These are phyloP conservation scores for Acleris emargana DNA, from an alignment of 2,888 invertebrate genomes.

Conservation along the genomic window DNA sequence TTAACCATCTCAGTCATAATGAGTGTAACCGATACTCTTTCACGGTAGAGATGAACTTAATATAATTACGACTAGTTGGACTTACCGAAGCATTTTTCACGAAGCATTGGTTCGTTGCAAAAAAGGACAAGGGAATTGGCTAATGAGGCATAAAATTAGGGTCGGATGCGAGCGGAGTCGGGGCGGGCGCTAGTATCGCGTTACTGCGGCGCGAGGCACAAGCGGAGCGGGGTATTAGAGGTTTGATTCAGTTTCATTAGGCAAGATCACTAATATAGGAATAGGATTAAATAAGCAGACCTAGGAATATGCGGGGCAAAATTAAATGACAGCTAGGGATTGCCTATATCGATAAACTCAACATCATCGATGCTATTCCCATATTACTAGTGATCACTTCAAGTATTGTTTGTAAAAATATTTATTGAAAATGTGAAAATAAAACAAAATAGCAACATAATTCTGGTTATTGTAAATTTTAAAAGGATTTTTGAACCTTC, in stretches of 20 bases:
- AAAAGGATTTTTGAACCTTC: too few species aligned
- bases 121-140: constrained; percentile 68
- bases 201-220: constrained; percentile 52
- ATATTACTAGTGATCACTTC: too few species aligned
- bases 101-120: constrained; percentile 66
- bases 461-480: too few species aligned
- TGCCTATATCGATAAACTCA: too few species aligned
- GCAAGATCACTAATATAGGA: too few species aligned
- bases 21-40: constrained; percentile 64
- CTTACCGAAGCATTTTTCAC: constrained; percentile 45
- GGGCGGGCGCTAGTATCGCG: constrained; percentile 56
- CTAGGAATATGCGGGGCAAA: too few species aligned
- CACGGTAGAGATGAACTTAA: constrained; percentile 62
- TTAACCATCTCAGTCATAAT: constrained; percentile 53
- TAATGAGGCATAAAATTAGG: constrained; percentile 82
- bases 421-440: too few species aligned
- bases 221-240: neutral
- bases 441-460: too few species aligned
- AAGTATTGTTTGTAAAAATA: too few species aligned
- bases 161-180: constrained; percentile 61
- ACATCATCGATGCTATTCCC: too few species aligned
- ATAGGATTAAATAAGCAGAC: too few species aligned
- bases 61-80: constrained; percentile 44
- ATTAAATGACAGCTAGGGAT: too few species aligned
- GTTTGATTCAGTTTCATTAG: neutral